phyloP scores from a whole-genome alignment of 2,113 vertebrate genomes.

The Anoplopoma fimbria region DNA sequence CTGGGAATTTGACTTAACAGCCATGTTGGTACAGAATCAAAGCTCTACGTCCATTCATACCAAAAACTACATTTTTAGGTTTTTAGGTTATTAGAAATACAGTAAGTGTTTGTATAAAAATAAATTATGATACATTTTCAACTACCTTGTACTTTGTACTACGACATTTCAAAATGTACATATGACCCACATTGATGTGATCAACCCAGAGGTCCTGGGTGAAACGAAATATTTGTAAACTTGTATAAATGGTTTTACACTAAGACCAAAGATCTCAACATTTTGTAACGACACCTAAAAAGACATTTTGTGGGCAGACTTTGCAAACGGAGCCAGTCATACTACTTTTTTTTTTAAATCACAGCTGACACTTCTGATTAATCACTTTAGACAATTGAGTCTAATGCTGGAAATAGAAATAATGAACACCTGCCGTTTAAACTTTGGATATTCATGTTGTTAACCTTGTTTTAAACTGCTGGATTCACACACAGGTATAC shows the following conservation, averaged over 20 bases:
- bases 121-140: background rate
- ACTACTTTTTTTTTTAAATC: background rate
- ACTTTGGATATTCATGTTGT: no score
- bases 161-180: background rate
- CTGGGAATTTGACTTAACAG: slow-evolving; percentile 12
- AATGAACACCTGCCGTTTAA: background rate
- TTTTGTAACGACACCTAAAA: background rate
- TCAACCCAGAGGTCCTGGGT: background rate
- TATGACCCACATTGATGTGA: background rate
- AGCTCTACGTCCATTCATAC: background rate
- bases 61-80: slow-evolving; percentile 7
- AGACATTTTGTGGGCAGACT: background rate
- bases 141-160: background rate
- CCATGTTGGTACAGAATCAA: background rate
- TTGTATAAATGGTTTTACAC: slow-evolving; percentile 5
- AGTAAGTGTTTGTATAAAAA: slow-evolving; percentile 15
- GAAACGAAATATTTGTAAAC: slow-evolving; percentile 1
- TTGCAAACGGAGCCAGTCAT: background rate
- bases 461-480: background rate
- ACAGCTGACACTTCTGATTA: background rate
- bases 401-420: slow-evolving; percentile 2
- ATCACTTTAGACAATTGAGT: background rate
- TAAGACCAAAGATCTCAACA: background rate
- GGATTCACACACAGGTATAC: background rate
- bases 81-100: background rate